A percentile compares a stretch with the other conserved stretches of the same genome.
These are phyloP conservation scores for Acipenser oxyrinchus DNA, from an alignment of 2,797 vertebrate genomes.

Conservation along the genomic window DNA sequence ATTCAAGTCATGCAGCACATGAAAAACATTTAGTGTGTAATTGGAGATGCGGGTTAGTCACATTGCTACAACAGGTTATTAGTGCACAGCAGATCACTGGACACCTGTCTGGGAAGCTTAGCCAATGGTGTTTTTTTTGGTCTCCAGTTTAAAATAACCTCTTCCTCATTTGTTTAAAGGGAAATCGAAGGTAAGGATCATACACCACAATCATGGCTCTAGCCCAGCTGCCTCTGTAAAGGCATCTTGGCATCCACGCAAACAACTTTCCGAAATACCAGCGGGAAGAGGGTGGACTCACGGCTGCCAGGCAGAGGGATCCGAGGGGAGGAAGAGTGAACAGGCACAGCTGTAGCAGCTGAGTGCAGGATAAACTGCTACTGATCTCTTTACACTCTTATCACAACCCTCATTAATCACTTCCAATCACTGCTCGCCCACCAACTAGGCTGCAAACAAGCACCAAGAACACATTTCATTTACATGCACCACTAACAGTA, in stretches of 20 bases:
- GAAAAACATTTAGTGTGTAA: constrained; percentile 41
- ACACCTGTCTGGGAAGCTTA: constrained; percentile 36
- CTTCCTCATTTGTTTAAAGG: constrained; percentile 22
- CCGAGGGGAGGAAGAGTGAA: constrained; percentile 38
- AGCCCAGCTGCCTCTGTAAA: constrained; percentile 39
- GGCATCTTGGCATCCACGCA: constrained; percentile 43
- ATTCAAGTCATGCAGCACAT: not conserved
- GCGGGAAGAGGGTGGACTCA: constrained; percentile 41
- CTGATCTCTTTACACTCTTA: constrained; percentile 45
- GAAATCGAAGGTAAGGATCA: constrained; percentile 21
- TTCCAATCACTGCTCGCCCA: constrained; percentile 41
- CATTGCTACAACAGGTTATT: not conserved
- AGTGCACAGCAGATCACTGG: constrained; percentile 25
- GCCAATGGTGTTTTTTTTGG: constrained; percentile 34
- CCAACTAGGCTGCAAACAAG: constrained; percentile 26
- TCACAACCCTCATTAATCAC: constrained; percentile 51
- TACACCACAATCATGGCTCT: constrained; percentile 30
- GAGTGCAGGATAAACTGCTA: constrained; percentile 43
- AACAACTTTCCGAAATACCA: constrained; percentile 48
- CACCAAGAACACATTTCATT: too few species aligned
- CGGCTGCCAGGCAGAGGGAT: constrained; percentile 33
- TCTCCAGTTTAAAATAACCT: constrained; percentile 39
- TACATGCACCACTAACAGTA: too few species aligned
- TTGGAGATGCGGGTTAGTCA: constrained; percentile 17
- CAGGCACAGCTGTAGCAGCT: constrained; percentile 53